Evolutionary conservation across 2,797 vertebrate genomes (phyloP), one percentile per base, ranked within the genome.

Genomic region (Scarus forsteni): DNA sequence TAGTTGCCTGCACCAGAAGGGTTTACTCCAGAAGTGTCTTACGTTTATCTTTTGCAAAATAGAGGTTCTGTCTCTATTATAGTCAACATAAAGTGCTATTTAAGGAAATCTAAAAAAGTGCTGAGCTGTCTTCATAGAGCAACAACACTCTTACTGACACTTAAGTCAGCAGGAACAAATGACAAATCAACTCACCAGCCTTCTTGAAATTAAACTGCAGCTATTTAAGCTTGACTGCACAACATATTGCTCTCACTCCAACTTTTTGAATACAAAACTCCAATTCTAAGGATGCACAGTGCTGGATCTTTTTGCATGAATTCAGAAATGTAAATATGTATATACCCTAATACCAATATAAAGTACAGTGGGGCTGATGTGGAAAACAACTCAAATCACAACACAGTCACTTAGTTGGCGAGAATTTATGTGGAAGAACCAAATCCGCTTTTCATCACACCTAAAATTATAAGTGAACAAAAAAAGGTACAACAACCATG

Each of bases 91-190:
- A 77, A 78, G 56, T 55, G 55, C 85, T 70, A 79, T 86, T 79
- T 81, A 87, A 79, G 82, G 83, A 66, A 63, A 68, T 73, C 34
- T 75, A 54, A 66, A 76, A 61, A 77, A 56, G 50, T 59, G 53
- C 63, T 73, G 19, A 36, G 66, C 56, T 65, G 54, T 68, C 38
- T 43, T 38, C 70, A 61, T 43, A 69, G 53, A 71, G 19, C 42
- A 16, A 70, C 66, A 44, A 16, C 43, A 46, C 35, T 79, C 73
- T 61, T 59, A 19, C 71, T 55, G 42, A 63, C 42, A 44, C 63
- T 52, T 9, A 40, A 44, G 48, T 55, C 44, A 75, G 56, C 2
- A 11, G 49, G 10, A 62, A 73, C 64, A 73, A 34, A 35, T 70
- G 53, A 49, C 70, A 66, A 79, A 78, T 63, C 59, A 50, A 52